Base-by-base conservation (phyloP, 2,797 vertebrate genomes). In the Rhinogobio ventralis region DNA sequence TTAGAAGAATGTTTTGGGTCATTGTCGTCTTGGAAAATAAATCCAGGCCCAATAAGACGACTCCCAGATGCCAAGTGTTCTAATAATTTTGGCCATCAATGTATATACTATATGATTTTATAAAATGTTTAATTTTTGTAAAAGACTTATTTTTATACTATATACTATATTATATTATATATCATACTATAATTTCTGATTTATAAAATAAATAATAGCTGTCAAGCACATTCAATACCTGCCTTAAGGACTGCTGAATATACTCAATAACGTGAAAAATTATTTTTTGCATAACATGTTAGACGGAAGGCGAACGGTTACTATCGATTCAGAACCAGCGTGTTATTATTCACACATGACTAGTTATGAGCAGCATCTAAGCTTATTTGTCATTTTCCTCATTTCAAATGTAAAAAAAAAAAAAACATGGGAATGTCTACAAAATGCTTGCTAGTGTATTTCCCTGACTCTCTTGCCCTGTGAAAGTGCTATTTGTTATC, bases 401-500 rank as follows among this genome's bases (percentile, higher is more conserved):
- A 28, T 30, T 49, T 14, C 39, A 20, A 42, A 9, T 36, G 19
- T 79, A 14, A 51, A 30, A n/a, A 45, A n/a, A 45, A 28, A 33
- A 8, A 25, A n/a, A 78, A 14, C 36, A n/a, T 66, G 46, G 17
- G 66, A 53, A 46, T 2, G 14, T 66, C 36, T 20, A 33, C 55
- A 78, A 74, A 23, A n/a, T 39, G 20, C 53, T 46, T 1, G 11
- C 2, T 17, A 49, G 42, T 49, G 25, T 73, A 73, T 71, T 60
- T 71, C 60, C 62, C 28, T 62, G 20, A 77, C 57, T 73, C 25
- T 84, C 55, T 71, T n/a, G 42, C n/a, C 74, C 53, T 60, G 23
- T 28, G 55, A 87, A 84, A 78, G 23, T 11, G 72, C 6, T 28
- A 87, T 75, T 84, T 79, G 60, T 78, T 76, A 76, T 79, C 53